These are phyloP conservation scores for Monodelphis domestica DNA, from an alignment of 2,797 vertebrate genomes.

Conservation along the genomic window DNA sequence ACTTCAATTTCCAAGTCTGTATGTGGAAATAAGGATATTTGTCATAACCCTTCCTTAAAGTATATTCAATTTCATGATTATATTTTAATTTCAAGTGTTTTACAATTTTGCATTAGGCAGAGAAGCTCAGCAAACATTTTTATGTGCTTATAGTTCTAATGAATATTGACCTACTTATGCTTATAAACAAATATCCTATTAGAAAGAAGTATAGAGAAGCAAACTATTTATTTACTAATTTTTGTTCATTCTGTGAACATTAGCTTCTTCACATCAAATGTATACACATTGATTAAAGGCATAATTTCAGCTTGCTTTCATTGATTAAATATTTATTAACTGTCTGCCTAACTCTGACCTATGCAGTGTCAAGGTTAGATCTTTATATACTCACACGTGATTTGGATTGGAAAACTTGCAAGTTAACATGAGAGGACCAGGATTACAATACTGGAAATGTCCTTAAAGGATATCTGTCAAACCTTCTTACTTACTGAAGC, in stretches of 20 bases:
- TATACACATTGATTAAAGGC: no score
- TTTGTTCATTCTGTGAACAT: neutral
- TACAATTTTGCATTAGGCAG: slow-evolving; percentile 5
- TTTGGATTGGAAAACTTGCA: no score
- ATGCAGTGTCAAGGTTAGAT: neutral
- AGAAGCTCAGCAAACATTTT: slow-evolving; percentile 4
- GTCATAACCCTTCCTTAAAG: slow-evolving; percentile 39
- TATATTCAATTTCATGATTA: neutral
- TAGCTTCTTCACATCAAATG: neutral
- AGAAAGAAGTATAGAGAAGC: no score
- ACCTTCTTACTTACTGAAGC: neutral
- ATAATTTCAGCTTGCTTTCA: no score
- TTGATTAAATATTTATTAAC: neutral
- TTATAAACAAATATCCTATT: slow-evolving; percentile 7
- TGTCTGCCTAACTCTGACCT: slow-evolving; percentile 67
- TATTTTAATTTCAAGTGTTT: neutral
- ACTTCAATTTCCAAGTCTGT: neutral
- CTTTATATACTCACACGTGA: no score
- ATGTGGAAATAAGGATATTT: slow-evolving; percentile 24
- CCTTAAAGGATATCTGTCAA: neutral
- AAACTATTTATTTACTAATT: no score
- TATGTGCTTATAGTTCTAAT: neutral
- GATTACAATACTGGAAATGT: neutral
- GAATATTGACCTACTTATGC: neutral
- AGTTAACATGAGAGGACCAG: no score